A percentile compares a stretch with the other conserved stretches of the same genome.
Evolutionary conservation across 2,888 invertebrate genomes (phyloP).

Genomic region (Limnephilus auricula): DNA sequence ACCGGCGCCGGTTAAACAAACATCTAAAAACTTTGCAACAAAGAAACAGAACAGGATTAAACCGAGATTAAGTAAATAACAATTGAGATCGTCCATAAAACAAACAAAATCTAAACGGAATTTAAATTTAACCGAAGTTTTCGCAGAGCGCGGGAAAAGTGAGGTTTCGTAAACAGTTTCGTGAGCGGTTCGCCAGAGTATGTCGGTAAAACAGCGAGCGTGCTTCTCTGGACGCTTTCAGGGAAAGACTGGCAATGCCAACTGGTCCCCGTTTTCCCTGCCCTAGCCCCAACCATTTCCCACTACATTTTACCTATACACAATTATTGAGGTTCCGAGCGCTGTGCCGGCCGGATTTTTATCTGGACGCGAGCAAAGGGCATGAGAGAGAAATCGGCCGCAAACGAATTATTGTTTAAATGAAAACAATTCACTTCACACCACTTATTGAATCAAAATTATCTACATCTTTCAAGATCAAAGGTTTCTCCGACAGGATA

Average conservation of each 20-base stretch:
- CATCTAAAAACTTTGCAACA: conserved; percentile 19
- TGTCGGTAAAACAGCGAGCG: not conserved
- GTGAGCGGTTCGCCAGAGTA: not conserved
- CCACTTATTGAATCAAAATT: no score
- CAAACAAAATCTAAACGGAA: not conserved
- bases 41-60: conserved; percentile 12
- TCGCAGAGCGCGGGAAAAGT: not conserved
- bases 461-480: no score
- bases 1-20: conserved; percentile 6
- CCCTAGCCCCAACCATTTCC: conserved; percentile 15
- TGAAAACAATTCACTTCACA: no score
- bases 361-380: conserved; percentile 26
- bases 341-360: conserved; percentile 22
- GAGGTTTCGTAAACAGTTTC: conserved; percentile 34
- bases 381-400: not conserved
- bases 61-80: conserved; percentile 11
- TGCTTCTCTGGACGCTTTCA: not conserved
- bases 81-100: not conserved
- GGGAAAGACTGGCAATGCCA: conserved; percentile 11
- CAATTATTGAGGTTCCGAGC: conserved; percentile 44
- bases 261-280: not conserved
- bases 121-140: not conserved
- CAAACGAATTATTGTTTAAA: conserved; percentile 10
- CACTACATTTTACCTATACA: conserved; percentile 42
- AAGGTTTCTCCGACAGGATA: no score